These are phyloP conservation scores for Escarpia spicata DNA, from an alignment of 2,888 invertebrate species.

Conservation along the genomic window DNA sequence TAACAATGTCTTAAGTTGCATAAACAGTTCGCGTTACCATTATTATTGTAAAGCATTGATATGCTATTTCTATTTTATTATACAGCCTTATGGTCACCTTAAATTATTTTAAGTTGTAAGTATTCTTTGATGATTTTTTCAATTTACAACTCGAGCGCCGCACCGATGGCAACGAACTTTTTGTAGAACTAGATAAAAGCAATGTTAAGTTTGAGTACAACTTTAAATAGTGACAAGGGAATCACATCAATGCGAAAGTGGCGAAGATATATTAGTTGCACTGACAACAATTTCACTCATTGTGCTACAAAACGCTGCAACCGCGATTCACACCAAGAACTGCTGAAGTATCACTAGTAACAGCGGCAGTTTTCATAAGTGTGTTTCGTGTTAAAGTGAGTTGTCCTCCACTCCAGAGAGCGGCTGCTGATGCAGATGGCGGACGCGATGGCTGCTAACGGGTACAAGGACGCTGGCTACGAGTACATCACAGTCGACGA, in stretches of 20 bases:
- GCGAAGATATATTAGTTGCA: neutral
- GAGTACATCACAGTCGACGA: slow-evolving; percentile 42
- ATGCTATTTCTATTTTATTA: too few species aligned
- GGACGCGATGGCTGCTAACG: slow-evolving; percentile 38
- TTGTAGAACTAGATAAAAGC: too few species aligned
- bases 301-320: too few species aligned
- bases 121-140: neutral
- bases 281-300: neutral
- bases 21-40: too few species aligned
- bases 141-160: neutral
- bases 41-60: too few species aligned
- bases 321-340: too few species aligned
- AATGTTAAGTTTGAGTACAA: too few species aligned
- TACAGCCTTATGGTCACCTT: too few species aligned
- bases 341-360: too few species aligned
- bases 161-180: neutral
- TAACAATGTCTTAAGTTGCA: too few species aligned
- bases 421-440: slow-evolving; percentile 37
- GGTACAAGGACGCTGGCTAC: slow-evolving; percentile 40
- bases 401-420: slow-evolving; percentile 32
- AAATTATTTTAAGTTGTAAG: too few species aligned
- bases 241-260: neutral
- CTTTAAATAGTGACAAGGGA: neutral
- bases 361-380: too few species aligned
- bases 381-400: neutral